Conservation (phyloP, 2,113 vertebrate genomes). For the Corythoichthys haematopterus region DNA sequence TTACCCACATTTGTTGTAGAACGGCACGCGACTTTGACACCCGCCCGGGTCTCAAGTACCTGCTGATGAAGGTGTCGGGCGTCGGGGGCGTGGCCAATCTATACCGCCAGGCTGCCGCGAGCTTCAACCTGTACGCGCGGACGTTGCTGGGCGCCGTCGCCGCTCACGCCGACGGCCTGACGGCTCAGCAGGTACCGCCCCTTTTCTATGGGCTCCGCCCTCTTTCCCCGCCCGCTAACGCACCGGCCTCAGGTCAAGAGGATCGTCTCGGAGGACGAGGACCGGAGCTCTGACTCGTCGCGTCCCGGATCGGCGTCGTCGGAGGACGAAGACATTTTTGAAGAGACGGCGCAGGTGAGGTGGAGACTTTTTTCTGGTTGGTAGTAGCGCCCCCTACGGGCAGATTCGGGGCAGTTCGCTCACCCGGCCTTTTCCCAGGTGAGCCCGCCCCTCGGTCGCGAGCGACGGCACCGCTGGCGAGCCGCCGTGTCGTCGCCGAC, state of each 20-base stretch:
- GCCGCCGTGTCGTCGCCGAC: constrained; percentile 81
- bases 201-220: background rate
- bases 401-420: no score
- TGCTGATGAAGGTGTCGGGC: constrained; percentile 95
- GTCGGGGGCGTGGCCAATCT: constrained; percentile 90
- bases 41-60: constrained; percentile 90
- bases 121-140: constrained; percentile 95
- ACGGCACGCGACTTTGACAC: constrained; percentile 94
- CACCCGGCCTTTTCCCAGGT: constrained; percentile 56
- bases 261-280: constrained; percentile 89
- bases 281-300: constrained; percentile 87
- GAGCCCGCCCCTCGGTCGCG: constrained; percentile 86
- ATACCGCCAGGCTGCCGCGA: constrained; percentile 95
- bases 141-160: constrained; percentile 85
- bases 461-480: constrained; percentile 82
- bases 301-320: constrained; percentile 91
- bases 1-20: constrained; percentile 34
- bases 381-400: no score
- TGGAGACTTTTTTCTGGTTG: no score
- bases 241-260: constrained; percentile 76
- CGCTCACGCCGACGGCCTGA: constrained; percentile 86
- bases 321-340: constrained; percentile 97
- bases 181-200: constrained; percentile 73
- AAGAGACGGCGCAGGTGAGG: constrained; percentile 85
- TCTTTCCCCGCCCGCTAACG: background rate